Evolutionary conservation across 2,797 vertebrate genomes (phyloP).

Genomic region (Lepilemur ruficaudatus): DNA sequence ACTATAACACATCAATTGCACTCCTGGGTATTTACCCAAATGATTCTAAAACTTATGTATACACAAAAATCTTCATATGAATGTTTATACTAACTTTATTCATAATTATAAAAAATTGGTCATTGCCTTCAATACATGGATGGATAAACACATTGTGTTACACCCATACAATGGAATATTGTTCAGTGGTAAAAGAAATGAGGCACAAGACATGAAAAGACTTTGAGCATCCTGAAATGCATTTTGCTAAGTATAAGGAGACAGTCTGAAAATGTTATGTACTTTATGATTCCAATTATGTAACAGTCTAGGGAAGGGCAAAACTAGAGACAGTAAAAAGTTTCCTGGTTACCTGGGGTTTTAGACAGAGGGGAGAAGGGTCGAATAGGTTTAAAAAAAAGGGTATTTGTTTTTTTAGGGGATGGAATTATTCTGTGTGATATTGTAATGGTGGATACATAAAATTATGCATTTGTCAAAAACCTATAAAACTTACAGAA

Average conservation of each 20-base stretch:
- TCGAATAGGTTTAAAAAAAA: neutral
- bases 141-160: neutral
- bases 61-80: neutral
- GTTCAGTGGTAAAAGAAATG: slow-evolving; percentile 6
- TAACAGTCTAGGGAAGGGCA: neutral
- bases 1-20: neutral
- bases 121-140: neutral
- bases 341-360: neutral
- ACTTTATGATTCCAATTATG: slow-evolving; percentile 28
- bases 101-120: neutral
- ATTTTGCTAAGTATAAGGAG: slow-evolving; percentile 21
- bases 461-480: neutral
- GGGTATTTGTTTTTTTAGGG: neutral
- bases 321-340: neutral
- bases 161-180: neutral
- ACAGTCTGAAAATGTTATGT: neutral
- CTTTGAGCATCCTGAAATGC: slow-evolving; percentile 3
- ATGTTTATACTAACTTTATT: slow-evolving; percentile 26
- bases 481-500: neutral
- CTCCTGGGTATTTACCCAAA: neutral
- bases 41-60: neutral
- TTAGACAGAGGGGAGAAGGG: neutral
- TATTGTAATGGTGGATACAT: neutral
- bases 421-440: neutral
- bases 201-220: slow-evolving; percentile 21